These are phyloP conservation scores for Brachypodius melanocephalos DNA, from an alignment of 2,113 vertebrate species.

Conservation along the genomic window DNA sequence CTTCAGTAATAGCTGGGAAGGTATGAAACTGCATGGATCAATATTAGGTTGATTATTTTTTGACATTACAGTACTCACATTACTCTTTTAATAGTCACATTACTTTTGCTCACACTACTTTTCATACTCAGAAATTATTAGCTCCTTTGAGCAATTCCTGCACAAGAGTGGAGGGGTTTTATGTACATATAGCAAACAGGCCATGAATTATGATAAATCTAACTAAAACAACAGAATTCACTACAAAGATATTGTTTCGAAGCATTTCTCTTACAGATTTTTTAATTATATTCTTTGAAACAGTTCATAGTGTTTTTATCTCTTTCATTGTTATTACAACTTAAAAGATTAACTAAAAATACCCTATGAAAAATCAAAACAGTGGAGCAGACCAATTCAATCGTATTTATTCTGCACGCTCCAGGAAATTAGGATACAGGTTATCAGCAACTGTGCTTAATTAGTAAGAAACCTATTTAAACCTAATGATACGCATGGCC, in stretches of 20 bases:
- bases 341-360: slow-evolving; percentile 3
- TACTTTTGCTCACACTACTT: not conserved
- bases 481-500: not conserved
- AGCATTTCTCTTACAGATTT: not conserved
- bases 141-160: not conserved
- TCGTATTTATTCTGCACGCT: not conserved
- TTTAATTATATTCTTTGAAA: not conserved
- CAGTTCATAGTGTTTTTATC: not conserved
- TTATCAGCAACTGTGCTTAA: slow-evolving; percentile 21
- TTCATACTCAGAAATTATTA: not conserved
- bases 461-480: slow-evolving; percentile 35
- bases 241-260: not conserved
- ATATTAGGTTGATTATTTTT: not conserved
- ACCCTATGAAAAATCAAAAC: not conserved
- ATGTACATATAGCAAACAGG: not conserved
- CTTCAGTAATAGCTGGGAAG: not conserved
- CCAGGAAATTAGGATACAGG: not conserved
- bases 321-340: not conserved
- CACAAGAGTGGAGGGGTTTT: rapidly evolving
- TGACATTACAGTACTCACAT: not conserved
- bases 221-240: not conserved
- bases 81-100: not conserved
- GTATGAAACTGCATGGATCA: not conserved
- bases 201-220: not conserved
- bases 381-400: not conserved